Percentiles rank a stretch among this genome's conserved stretches.
phyloP scores from a whole-genome alignment of 2,797 vertebrate species.

The Enteromius mattozi region DNA sequence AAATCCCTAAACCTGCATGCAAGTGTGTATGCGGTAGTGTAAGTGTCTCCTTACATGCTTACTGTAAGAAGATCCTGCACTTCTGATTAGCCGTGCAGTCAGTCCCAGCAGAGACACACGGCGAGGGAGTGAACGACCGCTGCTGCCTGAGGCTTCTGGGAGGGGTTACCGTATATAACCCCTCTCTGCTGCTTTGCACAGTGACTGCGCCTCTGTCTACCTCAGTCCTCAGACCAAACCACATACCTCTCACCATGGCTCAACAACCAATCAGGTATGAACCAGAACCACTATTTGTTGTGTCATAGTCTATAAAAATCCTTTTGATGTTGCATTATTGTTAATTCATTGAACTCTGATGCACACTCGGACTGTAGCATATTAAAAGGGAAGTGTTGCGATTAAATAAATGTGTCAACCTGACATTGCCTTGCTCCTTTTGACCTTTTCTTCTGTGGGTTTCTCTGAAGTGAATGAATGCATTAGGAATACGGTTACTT shows the following conservation, averaged over 20 bases:
- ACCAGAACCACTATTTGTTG: neutral
- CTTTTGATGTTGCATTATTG: neutral
- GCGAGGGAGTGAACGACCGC: neutral
- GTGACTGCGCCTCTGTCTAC: constrained; percentile 46
- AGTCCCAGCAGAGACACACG: neutral
- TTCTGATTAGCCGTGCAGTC: constrained; percentile 16
- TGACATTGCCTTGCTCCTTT: neutral
- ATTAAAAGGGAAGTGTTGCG: neutral
- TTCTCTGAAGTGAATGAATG: neutral
- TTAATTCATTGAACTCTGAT: neutral
- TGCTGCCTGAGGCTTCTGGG: constrained; percentile 9
- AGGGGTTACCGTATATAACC: constrained; percentile 51
- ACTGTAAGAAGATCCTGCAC: constrained; percentile 30
- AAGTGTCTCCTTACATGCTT: constrained; percentile 17
- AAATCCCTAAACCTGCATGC: neutral
- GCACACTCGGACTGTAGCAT: neutral
- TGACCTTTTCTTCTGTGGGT: neutral
- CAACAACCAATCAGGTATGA: constrained; percentile 68
- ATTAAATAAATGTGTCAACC: neutral
- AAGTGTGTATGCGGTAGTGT: neutral
- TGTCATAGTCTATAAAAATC: neutral
- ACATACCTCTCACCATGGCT: constrained; percentile 56
- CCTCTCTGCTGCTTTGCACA: constrained; percentile 6
- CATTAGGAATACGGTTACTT: neutral
- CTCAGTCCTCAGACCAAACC: constrained; percentile 38